A percentile compares a stretch with the other conserved stretches of the same genome.
phyloP scores from a whole-genome alignment of 2,797 vertebrate genomes.

The Rhodeus uyekii region DNA sequence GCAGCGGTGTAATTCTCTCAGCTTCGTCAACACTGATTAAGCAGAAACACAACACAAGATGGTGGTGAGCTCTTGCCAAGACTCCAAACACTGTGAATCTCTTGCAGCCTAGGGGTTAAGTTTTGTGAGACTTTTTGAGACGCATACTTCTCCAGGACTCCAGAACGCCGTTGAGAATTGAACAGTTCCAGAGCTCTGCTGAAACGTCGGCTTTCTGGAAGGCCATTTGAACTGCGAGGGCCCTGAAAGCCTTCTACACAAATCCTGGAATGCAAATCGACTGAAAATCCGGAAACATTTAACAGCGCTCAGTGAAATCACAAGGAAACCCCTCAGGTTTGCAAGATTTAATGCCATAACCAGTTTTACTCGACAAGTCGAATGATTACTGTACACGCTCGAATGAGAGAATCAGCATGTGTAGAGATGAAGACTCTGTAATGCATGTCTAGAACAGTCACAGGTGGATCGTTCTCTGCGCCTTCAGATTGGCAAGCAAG shows the following conservation, averaged over 20 bases:
- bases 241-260: not conserved
- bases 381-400: conserved; percentile 25
- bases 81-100: conserved; percentile 20
- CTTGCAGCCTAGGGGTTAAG: conserved; percentile 17
- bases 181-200: conserved; percentile 16
- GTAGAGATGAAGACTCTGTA: conserved; percentile 3
- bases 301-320: conserved; percentile 10
- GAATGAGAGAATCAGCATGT: conserved; percentile 26
- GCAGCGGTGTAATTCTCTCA: conserved; percentile 44
- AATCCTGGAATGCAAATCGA: conserved; percentile 9
- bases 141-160: conserved; percentile 16
- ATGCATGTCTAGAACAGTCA: conserved; percentile 15
- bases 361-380: not conserved
- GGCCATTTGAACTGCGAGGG: not conserved
- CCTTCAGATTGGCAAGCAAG: conserved; percentile 35
- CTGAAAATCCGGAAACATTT: not conserved
- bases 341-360: conserved; percentile 10
- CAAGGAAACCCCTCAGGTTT: conserved; percentile 2
- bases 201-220: conserved; percentile 20
- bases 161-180: not conserved
- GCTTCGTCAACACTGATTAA: conserved; percentile 33
- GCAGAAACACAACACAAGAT: conserved; percentile 45
- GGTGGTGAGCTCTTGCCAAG: conserved; percentile 29
- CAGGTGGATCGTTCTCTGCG: conserved; percentile 20
- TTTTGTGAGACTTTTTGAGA: not conserved